phyloP scores from a whole-genome alignment of 2,113 vertebrate genomes.

The Petroica traversi region DNA sequence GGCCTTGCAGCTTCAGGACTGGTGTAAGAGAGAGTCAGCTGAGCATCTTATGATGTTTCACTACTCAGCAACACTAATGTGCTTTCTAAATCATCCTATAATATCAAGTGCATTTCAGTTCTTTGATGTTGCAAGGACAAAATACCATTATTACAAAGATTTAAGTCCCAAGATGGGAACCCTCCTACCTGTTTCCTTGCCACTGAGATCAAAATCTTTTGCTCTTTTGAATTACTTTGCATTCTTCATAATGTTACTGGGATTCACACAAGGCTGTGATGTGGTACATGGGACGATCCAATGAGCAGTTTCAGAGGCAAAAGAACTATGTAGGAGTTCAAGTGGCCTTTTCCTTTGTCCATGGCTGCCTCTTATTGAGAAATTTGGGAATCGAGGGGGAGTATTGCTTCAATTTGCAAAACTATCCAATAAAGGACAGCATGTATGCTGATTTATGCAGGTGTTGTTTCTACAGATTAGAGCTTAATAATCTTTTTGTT shows the following conservation, averaged over 20 bases:
- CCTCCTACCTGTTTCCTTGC: neutral
- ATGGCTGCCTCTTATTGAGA: neutral
- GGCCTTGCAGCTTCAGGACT: neutral
- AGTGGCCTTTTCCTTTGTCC: neutral
- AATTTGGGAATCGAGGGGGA: rapidly evolving
- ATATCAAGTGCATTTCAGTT: neutral
- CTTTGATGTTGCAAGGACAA: neutral
- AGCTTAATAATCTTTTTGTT: neutral
- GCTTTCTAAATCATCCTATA: neutral
- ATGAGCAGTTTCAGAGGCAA: neutral
- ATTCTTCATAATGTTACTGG: neutral
- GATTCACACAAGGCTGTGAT: neutral
- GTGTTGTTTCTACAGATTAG: neutral
- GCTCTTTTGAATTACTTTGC: neutral
- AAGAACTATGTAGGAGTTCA: neutral
- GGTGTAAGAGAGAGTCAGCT: neutral
- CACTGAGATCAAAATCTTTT: neutral
- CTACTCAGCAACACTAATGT: neutral
- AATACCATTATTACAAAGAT: neutral
- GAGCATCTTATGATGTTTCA: neutral
- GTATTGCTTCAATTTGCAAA: neutral
- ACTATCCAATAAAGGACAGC: neutral
- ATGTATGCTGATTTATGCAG: neutral
- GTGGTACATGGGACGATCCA: neutral
- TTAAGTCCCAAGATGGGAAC: neutral